These are phyloP conservation scores for Pseudolaguvia tuberculata DNA, from an alignment of 2,113 vertebrate species.

Conservation along the genomic window DNA sequence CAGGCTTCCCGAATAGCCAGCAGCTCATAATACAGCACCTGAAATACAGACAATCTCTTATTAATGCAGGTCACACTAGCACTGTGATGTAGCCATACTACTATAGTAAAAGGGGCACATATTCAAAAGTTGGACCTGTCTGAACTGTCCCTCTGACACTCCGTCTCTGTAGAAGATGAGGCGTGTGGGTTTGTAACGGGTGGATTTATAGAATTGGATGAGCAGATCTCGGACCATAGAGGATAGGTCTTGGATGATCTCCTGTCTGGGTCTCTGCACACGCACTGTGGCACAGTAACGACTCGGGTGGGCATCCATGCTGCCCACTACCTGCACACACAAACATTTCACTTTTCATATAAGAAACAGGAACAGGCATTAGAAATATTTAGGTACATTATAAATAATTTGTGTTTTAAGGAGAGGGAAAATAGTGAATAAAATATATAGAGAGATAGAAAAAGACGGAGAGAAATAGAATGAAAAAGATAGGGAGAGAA, in stretches of 20 bases:
- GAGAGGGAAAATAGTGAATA: neutral
- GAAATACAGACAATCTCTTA: neutral
- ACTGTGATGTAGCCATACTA: neutral
- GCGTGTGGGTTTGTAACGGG: conserved; percentile 91
- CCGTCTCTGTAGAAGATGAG: conserved; percentile 91
- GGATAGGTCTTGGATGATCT: conserved; percentile 91
- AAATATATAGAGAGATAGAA: too few relatives aligned
- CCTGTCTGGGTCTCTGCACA: conserved; percentile 90
- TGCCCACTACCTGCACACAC: conserved; percentile 84
- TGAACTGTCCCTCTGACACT: conserved; percentile 93
- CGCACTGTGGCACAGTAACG: conserved; percentile 94
- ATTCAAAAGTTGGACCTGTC: conserved; percentile 71
- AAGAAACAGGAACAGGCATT: neutral
- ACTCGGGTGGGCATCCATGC: conserved; percentile 96
- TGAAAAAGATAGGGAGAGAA: too few relatives aligned
- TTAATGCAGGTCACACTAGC: too few relatives aligned
- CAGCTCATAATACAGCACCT: conserved; percentile 95
- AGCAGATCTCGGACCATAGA: conserved; percentile 96
- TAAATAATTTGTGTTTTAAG: neutral
- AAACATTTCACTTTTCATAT: neutral
- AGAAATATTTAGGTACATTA: neutral
- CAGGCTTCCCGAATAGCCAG: conserved; percentile 94
- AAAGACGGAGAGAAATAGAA: too few relatives aligned
- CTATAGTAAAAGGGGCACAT: neutral
- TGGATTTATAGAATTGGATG: conserved; percentile 98